A percentile compares a stretch with the other conserved stretches of the same genome.
Conservation (phyloP, 1,140 invertebrate genomes). For the Drosophila lacertosa region DNA sequence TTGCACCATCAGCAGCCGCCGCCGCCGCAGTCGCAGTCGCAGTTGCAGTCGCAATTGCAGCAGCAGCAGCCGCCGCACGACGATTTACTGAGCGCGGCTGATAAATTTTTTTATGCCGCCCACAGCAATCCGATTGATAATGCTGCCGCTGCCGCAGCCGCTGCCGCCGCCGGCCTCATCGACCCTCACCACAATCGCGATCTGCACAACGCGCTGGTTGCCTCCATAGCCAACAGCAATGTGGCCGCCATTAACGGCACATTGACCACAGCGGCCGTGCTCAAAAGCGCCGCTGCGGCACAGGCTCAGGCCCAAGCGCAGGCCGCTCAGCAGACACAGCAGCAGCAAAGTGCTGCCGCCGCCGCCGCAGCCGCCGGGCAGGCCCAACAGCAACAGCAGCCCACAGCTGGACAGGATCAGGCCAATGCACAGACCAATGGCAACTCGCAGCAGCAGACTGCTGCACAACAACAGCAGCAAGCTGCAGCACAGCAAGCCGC, state of each 20-base stretch:
- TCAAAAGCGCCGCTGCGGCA: slow-evolving; percentile 71
- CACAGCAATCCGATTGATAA: slow-evolving; percentile 85
- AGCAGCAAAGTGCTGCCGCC: slow-evolving; percentile 47
- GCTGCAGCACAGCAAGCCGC: slow-evolving; percentile 78
- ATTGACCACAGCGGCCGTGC: slow-evolving; percentile 67
- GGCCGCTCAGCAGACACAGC: slow-evolving; percentile 25
- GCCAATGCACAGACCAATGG: slow-evolving; percentile 46
- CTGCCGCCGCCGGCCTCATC: slow-evolving; percentile 84
- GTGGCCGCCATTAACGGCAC: slow-evolving; percentile 80
- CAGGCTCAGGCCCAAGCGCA: slow-evolving; percentile 51
- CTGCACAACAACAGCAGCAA: slow-evolving; percentile 59
- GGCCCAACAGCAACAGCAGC: slow-evolving; percentile 39
- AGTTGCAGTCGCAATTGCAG: slow-evolving; percentile 5
- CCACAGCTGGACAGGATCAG: slow-evolving; percentile 58
- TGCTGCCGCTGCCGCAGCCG: slow-evolving; percentile 83
- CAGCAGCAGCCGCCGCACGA: slow-evolving; percentile 36
- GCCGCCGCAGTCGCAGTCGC: slow-evolving; percentile 21
- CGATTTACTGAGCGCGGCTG: slow-evolving; percentile 59
- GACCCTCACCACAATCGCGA: slow-evolving; percentile 86
- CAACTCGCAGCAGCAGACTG: slow-evolving; percentile 43
- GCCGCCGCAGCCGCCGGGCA: slow-evolving; percentile 7
- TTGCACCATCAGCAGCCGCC: slow-evolving; percentile 65
- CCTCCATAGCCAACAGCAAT: slow-evolving; percentile 84
- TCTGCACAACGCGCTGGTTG: slow-evolving; percentile 86
- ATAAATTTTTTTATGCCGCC: slow-evolving; percentile 72